Evolutionary conservation across 53 echinoderm and acorn worm species (phyloP).

Genomic region (Temnopleurus reevesii): DNA sequence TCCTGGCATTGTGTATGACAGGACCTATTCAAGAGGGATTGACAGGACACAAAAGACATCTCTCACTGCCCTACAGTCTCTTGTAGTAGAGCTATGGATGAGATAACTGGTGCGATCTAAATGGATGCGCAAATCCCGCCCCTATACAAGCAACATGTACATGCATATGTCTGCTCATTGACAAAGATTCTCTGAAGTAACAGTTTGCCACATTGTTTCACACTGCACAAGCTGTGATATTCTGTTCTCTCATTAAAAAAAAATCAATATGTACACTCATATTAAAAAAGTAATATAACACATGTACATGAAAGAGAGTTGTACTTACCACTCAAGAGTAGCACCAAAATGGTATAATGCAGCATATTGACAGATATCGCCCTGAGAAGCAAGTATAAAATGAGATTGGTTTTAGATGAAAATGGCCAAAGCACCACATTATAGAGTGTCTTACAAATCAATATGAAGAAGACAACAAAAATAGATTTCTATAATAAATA

Average conservation of each 20-base stretch:
- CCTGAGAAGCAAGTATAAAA: no score
- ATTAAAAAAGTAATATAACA: not conserved
- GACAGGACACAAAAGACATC: not conserved
- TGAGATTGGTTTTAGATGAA: no score
- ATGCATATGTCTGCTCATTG: not conserved
- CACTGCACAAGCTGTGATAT: not conserved
- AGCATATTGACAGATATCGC: constrained; percentile 25
- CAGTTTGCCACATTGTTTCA: no score
- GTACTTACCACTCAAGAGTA: constrained; percentile 34
- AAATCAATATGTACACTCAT: no score
- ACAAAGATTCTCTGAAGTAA: no score
- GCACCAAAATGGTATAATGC: constrained; percentile 34
- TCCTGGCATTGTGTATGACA: not conserved
- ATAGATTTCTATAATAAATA: no score
- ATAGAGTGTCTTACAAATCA: no score
- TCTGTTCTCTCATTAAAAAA: not conserved
- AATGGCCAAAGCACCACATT: no score
- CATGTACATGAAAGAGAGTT: not conserved
- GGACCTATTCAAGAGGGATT: not conserved
- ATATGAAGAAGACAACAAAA: no score
- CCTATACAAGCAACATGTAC: not conserved
- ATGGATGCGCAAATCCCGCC: not conserved
- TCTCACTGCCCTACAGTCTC: not conserved
- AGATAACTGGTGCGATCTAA: not conserved
- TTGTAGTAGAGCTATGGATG: not conserved